A percentile compares a stretch with the other conserved stretches of the same genome.
phyloP scores from a whole-genome alignment of 1,140 invertebrate genomes.

The Apis florea region DNA sequence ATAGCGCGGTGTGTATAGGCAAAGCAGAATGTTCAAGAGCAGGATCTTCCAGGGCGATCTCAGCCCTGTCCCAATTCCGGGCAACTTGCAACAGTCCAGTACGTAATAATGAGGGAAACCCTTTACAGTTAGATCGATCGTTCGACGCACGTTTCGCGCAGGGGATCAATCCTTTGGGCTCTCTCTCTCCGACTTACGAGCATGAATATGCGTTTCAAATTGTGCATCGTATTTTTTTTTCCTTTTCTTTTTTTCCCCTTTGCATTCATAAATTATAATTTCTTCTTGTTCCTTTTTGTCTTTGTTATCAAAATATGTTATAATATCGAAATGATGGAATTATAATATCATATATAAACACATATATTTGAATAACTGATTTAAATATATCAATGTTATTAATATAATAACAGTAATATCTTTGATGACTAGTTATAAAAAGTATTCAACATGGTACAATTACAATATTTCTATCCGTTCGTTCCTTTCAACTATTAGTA shows the following conservation, averaged over 20 bases:
- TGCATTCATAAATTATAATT: too few relatives aligned
- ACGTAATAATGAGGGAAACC: slow-evolving; percentile 58
- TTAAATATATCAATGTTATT: too few relatives aligned
- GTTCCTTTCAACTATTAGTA: too few relatives aligned
- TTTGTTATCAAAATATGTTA: not conserved
- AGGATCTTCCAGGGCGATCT: slow-evolving; percentile 74
- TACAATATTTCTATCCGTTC: too few relatives aligned
- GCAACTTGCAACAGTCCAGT: slow-evolving; percentile 71
- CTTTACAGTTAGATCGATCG: slow-evolving; percentile 49
- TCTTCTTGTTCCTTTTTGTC: not conserved
- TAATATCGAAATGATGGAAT: too few relatives aligned
- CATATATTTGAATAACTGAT: too few relatives aligned
- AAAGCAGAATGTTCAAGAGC: slow-evolving; percentile 74
- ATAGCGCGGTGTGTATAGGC: slow-evolving; percentile 46
- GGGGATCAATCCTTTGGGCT: slow-evolving; percentile 36
- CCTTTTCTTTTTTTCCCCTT: not conserved
- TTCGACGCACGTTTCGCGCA: slow-evolving; percentile 44
- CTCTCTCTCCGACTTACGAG: not conserved
- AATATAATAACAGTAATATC: too few relatives aligned
- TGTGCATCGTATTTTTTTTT: not conserved
- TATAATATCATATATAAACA: too few relatives aligned
- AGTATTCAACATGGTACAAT: too few relatives aligned
- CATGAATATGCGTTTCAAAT: not conserved
- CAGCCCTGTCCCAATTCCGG: slow-evolving; percentile 71
- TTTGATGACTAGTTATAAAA: too few relatives aligned